Percentiles rank a stretch among this genome's conserved stretches.
phyloP scores from a whole-genome alignment of 2,797 vertebrate species.

The Coendou prehensilis region DNA sequence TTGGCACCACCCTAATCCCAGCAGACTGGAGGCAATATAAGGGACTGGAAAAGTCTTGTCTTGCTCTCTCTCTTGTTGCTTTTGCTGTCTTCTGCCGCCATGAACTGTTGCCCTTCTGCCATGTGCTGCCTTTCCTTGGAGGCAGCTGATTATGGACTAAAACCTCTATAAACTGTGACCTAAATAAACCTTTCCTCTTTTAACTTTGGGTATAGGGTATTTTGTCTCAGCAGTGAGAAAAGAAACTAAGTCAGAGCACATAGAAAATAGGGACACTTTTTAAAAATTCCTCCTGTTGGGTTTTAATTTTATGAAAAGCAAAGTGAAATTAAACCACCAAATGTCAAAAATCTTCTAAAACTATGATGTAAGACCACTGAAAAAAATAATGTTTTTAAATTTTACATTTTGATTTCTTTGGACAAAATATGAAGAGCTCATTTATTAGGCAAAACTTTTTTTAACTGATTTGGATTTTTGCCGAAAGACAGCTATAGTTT shows the following conservation, averaged over 20 bases:
- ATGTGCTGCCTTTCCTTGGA: too few relatives aligned
- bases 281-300: rapidly evolving
- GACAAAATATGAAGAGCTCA: slow-evolving; percentile 55
- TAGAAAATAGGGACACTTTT: neutral
- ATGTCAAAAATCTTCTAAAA: rapidly evolving
- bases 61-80: too few relatives aligned
- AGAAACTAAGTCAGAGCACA: neutral
- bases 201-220: too few relatives aligned
- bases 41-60: too few relatives aligned
- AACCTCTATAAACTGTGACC: too few relatives aligned
- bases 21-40: too few relatives aligned
- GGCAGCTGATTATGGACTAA: too few relatives aligned
- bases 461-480: slow-evolving; percentile 74
- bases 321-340: neutral
- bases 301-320: slow-evolving; percentile 10
- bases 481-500: slow-evolving; percentile 76
- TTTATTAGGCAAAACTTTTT: slow-evolving; percentile 77
- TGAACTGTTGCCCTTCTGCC: too few relatives aligned
- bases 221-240: too few relatives aligned
- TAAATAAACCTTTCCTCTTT: too few relatives aligned
- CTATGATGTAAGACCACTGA: rapidly evolving
- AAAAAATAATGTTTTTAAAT: neutral
- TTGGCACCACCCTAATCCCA: too few relatives aligned
- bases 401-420: neutral
- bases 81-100: too few relatives aligned